Base-by-base conservation (phyloP, 2,888 invertebrate species). In the Argyra leucocephala region DNA sequence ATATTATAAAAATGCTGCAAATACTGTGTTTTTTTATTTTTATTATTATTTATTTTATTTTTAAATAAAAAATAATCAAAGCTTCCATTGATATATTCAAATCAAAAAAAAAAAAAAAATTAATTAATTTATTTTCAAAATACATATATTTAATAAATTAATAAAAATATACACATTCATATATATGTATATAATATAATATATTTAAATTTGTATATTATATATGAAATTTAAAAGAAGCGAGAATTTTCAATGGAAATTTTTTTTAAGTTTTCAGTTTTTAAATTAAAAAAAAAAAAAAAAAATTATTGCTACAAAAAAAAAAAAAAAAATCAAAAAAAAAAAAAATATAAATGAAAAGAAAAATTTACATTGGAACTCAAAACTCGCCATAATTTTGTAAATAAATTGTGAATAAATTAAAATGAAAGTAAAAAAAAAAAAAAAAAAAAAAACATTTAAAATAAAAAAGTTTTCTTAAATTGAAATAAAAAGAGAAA, bases 341-440 rank as follows among this genome's bases (percentile, higher is more conserved):
- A 31, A 26, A 31, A 61, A 61, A 61, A n/a, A n/a, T 23, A 15
- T 23, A 15, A 59, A 23, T 18, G 23, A 23, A 59, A 23, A 23
- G 23, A 23, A 59, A 59, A 59, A 59, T 59, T 23, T 59, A 61
- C 24, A 61, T 61, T 61, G 61, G 61, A 61, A 61, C 61, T 61
- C 61, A 61, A 61, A 61, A 61, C 61, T 61, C 61, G 61, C 61
- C 61, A 31, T 26, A 31, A 48, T 18, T 18, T 48, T 48, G 48
- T 48, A 48, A 31, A 31, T 31, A 31, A 31, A 10, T 31, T 31
- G 31, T 31, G 31, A 48, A 48, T 48, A 48, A 48, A 48, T 21
- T 60, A 18, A 23, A 24, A 60, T 22, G 12, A 59, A 59, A 18
- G 10, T n/a, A 31, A 61, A 61, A 61, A 10, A 21, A 61, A 26